Evolutionary conservation across 2,888 invertebrate genomes (phyloP), one percentile per base, ranked within the genome.

Genomic region (Pollenia griseotomentosa): DNA sequence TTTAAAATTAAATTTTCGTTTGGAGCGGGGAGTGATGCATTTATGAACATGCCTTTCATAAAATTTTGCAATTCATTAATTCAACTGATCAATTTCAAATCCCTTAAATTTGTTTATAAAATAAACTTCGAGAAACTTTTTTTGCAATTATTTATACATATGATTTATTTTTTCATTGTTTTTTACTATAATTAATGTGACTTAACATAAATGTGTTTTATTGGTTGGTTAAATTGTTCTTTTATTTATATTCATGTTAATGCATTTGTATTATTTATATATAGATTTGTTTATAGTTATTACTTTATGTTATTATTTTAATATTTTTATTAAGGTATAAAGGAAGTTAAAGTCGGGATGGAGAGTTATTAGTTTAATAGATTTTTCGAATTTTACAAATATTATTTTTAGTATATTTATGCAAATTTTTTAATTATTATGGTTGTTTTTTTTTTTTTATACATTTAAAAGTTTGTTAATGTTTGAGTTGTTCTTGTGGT

Each of bases 101-200:
- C 33, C 33, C 6, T 33, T 6, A 33, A 33, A 6, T 33, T 6
- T 33, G 33, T 33, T 33, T 48, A 7, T 19, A 44, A 79, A 74
- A 66, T 74, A 68, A 68, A 81, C 48, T 57, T 10, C 12, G 14
- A 51, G 48, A 46, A 10, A 1, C 51, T 80, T 71, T 74, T 86
- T 84, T 74, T 86, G 84, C 88, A 86, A 82, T 86, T 79, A 88
- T 82, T 82, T 86, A 84, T 84, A 86, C 75, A 79, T 85, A 83
- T 85, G 59, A 84, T 83, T 84, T 86, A 80, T 86, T 80, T 74
- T 75, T 71, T 73, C 57, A 19, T 59, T 23, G 33, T 83, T 82
- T 55, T 77, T 74, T 70, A 33, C 61, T 80, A 68, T 68, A 63
- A 74, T 83, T 80, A 73, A 83, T 88, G 79, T 68, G 78, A 42